These are phyloP conservation scores for Promerops cafer DNA, from an alignment of 2,113 vertebrate genomes.

Conservation along the genomic window DNA sequence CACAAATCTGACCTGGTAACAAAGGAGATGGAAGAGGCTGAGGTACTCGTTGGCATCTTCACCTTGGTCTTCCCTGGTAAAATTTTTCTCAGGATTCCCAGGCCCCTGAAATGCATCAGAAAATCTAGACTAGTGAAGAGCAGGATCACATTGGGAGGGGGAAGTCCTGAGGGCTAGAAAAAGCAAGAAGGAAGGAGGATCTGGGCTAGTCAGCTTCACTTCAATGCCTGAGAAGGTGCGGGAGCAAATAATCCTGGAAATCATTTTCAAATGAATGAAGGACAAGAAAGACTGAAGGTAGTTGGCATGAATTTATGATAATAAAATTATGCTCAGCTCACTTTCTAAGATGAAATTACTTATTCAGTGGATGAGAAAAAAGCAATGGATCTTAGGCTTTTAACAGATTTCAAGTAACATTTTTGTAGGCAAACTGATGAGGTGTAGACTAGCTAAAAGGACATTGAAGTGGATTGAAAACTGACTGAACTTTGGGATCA, in stretches of 20 bases:
- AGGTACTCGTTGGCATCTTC: neutral
- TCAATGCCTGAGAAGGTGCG: neutral
- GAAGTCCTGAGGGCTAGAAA: neutral
- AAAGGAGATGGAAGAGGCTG: neutral
- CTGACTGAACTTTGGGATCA: neutral
- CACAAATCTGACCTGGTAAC: neutral
- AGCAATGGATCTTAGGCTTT: neutral
- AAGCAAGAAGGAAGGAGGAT: neutral
- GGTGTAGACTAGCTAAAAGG: neutral
- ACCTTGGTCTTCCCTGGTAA: neutral
- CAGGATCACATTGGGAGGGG: neutral
- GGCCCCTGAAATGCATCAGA: neutral
- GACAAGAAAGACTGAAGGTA: neutral
- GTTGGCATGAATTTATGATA: neutral
- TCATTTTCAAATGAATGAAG: neutral
- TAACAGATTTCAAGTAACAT: neutral
- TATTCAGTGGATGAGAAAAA: neutral
- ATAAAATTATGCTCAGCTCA: neutral
- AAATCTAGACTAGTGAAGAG: neutral
- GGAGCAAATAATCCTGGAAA: neutral
- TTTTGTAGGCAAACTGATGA: neutral
- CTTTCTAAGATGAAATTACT: neutral
- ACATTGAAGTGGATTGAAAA: neutral
- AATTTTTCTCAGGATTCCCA: neutral
- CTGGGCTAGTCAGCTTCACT: neutral